Conservation (phyloP, 2,888 invertebrate species). For the Ditylenchus weischeri region DNA sequence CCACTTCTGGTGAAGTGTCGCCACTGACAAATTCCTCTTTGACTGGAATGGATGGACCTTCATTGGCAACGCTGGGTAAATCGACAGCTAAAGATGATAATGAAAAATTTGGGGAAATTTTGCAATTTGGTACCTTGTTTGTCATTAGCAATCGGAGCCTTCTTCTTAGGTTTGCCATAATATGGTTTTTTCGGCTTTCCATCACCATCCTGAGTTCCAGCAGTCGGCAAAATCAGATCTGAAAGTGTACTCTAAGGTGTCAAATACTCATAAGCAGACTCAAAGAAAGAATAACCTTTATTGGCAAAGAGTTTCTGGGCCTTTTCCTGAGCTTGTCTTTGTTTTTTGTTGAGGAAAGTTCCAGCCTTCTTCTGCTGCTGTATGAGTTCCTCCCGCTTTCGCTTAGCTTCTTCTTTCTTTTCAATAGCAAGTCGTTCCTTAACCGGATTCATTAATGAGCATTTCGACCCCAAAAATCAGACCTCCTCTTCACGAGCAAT, state of each 20-base stretch:
- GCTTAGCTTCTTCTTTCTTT: constrained; percentile 79
- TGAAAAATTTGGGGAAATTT: background rate
- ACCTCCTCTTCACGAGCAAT: constrained; percentile 69
- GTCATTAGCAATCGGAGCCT: constrained; percentile 1
- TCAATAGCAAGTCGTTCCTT: constrained; percentile 76
- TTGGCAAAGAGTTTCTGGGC: constrained; percentile 34
- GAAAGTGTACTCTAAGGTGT: constrained; percentile 5
- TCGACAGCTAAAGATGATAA: background rate
- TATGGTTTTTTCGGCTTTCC: constrained; percentile 41
- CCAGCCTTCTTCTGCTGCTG: constrained; percentile 93
- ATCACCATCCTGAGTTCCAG: constrained; percentile 28
- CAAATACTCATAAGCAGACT: background rate
- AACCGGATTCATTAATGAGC: constrained; percentile 13
- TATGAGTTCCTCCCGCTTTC: constrained; percentile 85
- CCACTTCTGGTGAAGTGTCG: constrained; percentile 34
- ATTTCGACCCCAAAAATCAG: too few species aligned
- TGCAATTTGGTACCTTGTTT: background rate
- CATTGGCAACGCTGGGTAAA: constrained; percentile 3
- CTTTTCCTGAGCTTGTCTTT: constrained; percentile 65
- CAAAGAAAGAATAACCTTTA: constrained; percentile 18
- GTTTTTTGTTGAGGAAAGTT: constrained; percentile 84
- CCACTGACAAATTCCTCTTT: constrained; percentile 54
- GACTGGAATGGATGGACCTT: constrained; percentile 56
- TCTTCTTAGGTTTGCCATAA: constrained; percentile 36
- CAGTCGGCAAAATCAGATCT: constrained; percentile 35